Conservation (phyloP, 1,140 invertebrate species). For the Aphelenchoides avenae region DNA sequence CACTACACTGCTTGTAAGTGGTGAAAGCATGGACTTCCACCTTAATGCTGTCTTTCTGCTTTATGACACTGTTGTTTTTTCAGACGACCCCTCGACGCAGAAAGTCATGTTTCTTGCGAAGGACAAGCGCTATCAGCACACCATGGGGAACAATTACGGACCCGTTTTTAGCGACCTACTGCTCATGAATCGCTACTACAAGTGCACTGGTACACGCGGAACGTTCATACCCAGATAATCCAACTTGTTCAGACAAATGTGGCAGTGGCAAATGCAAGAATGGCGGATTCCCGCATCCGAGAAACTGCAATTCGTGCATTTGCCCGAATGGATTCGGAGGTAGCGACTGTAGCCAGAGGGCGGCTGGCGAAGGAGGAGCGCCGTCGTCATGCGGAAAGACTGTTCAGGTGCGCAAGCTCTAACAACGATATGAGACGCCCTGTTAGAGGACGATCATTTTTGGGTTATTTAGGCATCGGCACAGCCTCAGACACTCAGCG, state of each 20-base stretch:
- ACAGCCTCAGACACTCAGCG: slow-evolving; percentile 16
- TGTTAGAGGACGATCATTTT: slow-evolving; percentile 16
- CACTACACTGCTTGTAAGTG: slow-evolving; percentile 32
- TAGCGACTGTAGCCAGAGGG: slow-evolving; percentile 39
- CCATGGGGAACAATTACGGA: slow-evolving; percentile 21
- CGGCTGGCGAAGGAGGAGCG: slow-evolving; percentile 38
- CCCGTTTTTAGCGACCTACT: slow-evolving; percentile 21
- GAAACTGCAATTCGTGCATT: slow-evolving; percentile 35
- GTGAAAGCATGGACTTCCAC: too few species aligned
- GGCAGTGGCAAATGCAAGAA: slow-evolving; percentile 12
- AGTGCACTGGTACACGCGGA: slow-evolving; percentile 10
- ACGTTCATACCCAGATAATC: not conserved
- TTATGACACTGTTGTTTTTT: too few species aligned
- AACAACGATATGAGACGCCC: not conserved
- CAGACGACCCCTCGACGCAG: too few species aligned
- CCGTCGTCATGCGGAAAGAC: slow-evolving; percentile 25
- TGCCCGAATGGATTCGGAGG: slow-evolving; percentile 41
- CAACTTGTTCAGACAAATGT: slow-evolving; percentile 14
- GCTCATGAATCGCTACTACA: slow-evolving; percentile 27
- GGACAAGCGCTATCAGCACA: slow-evolving; percentile 22
- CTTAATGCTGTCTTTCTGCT: too few species aligned
- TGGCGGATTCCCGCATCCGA: slow-evolving; percentile 20
- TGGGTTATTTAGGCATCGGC: slow-evolving; percentile 20
- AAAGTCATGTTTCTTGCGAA: slow-evolving; percentile 21
- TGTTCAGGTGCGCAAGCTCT: slow-evolving; percentile 9